A percentile compares a stretch with the other conserved stretches of the same genome.
These are phyloP conservation scores for Tipula vernalis DNA, from an alignment of 2,888 invertebrate species.

Conservation along the genomic window DNA sequence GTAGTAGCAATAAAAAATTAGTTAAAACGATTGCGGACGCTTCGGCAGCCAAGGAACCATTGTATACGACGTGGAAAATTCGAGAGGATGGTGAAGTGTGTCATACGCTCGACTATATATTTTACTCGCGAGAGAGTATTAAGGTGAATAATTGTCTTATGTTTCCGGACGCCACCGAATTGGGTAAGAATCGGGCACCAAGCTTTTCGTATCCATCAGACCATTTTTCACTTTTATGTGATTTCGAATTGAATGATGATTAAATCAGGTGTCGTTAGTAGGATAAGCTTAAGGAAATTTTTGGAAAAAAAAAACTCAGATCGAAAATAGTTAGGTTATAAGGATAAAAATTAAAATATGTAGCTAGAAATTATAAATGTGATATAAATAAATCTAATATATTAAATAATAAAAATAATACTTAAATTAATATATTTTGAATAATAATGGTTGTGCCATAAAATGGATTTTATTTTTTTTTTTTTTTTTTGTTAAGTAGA, in stretches of 20 bases:
- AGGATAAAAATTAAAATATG: background rate
- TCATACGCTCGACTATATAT: slow-evolving; percentile 64
- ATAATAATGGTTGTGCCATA: background rate
- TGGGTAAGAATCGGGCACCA: slow-evolving; percentile 54
- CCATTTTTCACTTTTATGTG: slow-evolving; percentile 60
- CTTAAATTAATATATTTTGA: background rate
- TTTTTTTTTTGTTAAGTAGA: background rate
- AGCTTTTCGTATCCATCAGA: slow-evolving; percentile 60
- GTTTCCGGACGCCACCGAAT: slow-evolving; percentile 50
- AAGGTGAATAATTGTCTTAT: slow-evolving; percentile 35
- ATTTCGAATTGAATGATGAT: slow-evolving; percentile 36
- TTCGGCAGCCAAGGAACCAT: slow-evolving; percentile 43
- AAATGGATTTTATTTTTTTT: background rate
- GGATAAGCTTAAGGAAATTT: background rate
- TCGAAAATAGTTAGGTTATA: background rate
- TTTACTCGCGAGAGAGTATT: slow-evolving; percentile 45
- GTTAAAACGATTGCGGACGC: slow-evolving; percentile 20
- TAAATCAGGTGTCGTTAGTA: background rate
- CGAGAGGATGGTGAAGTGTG: slow-evolving; percentile 57
- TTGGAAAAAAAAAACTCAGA: background rate
- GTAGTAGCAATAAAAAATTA: slow-evolving; percentile 12
- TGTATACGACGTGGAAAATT: slow-evolving; percentile 65
- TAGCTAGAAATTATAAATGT: background rate
- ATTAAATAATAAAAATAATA: background rate
- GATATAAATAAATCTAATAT: background rate